phyloP scores from a whole-genome alignment of 2,113 vertebrate species.

The Podarcis raffonei region DNA sequence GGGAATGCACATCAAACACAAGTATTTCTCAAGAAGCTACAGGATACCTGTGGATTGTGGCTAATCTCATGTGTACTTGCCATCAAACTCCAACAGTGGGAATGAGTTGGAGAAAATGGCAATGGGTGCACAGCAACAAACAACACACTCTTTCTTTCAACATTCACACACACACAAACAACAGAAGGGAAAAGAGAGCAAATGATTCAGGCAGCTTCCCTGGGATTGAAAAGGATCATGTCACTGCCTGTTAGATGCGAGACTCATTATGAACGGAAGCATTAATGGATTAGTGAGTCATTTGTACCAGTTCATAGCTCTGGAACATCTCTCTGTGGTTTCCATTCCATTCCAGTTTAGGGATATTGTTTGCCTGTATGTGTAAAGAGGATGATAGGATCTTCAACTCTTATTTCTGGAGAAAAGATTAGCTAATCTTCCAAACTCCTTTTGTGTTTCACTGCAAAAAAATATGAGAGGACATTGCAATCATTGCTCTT shows the following conservation, averaged over 20 bases:
- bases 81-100: too few species aligned
- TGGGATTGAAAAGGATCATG: slow-evolving; percentile 41
- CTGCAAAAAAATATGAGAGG: background rate
- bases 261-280: slow-evolving; percentile 49
- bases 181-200: background rate
- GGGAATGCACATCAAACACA: too few species aligned
- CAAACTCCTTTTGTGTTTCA: slow-evolving; percentile 31
- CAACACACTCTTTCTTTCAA: background rate
- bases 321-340: slow-evolving; percentile 32
- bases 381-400: slow-evolving; percentile 14
- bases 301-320: slow-evolving; percentile 44
- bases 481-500: background rate
- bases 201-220: slow-evolving; percentile 31
- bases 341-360: slow-evolving; percentile 43
- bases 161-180: background rate
- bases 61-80: too few species aligned
- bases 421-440: slow-evolving; percentile 13
- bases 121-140: too few species aligned
- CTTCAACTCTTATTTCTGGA: background rate
- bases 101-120: too few species aligned
- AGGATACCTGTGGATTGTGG: too few species aligned
- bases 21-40: too few species aligned
- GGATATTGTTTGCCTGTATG: slow-evolving; percentile 15
- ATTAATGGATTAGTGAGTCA: slow-evolving; percentile 68
- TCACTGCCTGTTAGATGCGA: slow-evolving; percentile 60